Evolutionary conservation across 2,888 invertebrate species (phyloP), one percentile per base, ranked within the genome.

Genomic region (Girardia tigrina): DNA sequence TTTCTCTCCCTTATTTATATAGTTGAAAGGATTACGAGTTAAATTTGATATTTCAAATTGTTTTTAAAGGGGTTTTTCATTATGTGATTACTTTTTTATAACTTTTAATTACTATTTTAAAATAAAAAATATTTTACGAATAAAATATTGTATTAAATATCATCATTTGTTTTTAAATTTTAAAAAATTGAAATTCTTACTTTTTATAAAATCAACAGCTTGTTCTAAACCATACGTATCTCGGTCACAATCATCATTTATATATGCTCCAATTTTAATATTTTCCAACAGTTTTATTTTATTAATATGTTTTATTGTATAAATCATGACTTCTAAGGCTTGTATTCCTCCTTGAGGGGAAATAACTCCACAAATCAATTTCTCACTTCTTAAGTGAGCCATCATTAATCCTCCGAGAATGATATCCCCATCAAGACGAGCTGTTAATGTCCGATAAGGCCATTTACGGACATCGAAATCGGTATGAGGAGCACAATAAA

Each of bases 141-240:
- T n/a, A n/a, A n/a, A n/a, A n/a, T n/a, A n/a, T n/a, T n/a, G n/a
- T n/a, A n/a, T n/a, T n/a, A n/a, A n/a, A n/a, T n/a, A n/a, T n/a
- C n/a, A n/a, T n/a, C n/a, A n/a, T n/a, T n/a, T n/a, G n/a, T n/a
- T n/a, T n/a, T n/a, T n/a, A n/a, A n/a, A n/a, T n/a, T n/a, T n/a
- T n/a, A n/a, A n/a, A n/a, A n/a, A n/a, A n/a, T n/a, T n/a, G n/a
- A 36, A 36, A 36, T 12, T 36, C 88, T 86, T 86, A 94, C 94
- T 93, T 90, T 93, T 91, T 78, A 94, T 94, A 84, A 94, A 94
- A 85, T 94, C 93, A 20, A 94, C 91, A 20, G 93, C 92, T 89
- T 94, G 93, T 83, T 94, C 93, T 79, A 94, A 86, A 0, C 94
- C 94, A 81, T 93, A 93, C 0, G 93, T 94, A 83, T 94, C 94